Evolutionary conservation across 2,888 invertebrate species (phyloP).

Genomic region (Drepana falcataria): DNA sequence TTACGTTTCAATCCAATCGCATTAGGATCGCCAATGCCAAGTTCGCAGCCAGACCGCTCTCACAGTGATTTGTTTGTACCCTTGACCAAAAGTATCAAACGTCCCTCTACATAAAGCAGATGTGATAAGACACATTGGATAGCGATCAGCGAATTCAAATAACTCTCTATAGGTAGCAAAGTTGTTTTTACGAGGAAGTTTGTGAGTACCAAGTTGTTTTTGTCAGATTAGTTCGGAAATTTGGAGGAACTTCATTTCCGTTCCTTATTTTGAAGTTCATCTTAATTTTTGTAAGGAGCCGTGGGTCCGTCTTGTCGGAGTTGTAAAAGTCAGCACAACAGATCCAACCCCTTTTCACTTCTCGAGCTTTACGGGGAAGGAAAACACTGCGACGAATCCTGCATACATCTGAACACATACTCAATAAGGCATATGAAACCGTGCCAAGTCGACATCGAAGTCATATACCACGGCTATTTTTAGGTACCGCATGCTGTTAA

Average conservation of each 20-base stretch:
- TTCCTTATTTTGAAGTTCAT: no score
- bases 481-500: no score
- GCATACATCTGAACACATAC: no score
- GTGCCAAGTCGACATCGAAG: no score
- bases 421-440: no score
- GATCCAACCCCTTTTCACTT: no score
- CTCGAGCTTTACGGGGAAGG: no score
- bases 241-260: neutral
- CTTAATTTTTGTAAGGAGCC: no score
- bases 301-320: no score
- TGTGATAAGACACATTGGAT: neutral
- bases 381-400: no score
- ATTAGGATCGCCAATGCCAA: conserved; percentile 58
- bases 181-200: neutral
- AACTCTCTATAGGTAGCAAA: neutral
- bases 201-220: neutral
- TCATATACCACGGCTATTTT: no score
- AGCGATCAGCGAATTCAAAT: neutral
- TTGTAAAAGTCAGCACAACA: no score
- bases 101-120: neutral
- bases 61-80: conserved; percentile 61
- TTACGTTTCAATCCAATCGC: conserved; percentile 60
- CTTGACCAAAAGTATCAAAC: conserved; percentile 36
- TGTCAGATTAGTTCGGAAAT: neutral
- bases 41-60: conserved; percentile 51